Conservation (phyloP, 2,797 vertebrate species). For the Hybognathus amarus region DNA sequence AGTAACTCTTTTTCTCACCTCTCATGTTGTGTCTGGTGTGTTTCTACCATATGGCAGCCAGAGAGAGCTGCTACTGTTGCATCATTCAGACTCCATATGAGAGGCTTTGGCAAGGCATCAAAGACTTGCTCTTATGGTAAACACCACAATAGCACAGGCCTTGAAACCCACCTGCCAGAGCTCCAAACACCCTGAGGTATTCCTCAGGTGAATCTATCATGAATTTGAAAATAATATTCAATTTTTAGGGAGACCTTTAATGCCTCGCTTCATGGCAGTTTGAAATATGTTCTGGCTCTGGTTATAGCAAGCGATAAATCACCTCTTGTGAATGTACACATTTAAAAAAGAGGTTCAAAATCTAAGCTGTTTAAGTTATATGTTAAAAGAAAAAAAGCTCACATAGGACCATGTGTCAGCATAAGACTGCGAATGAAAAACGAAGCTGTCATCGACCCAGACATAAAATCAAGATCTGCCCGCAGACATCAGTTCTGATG, state of each 20-base stretch:
- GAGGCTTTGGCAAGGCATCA: conserved; percentile 51
- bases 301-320: conserved; percentile 11
- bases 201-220: background rate
- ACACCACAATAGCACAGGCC: conserved; percentile 28
- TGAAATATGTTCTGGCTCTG: background rate
- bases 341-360: conserved; percentile 2
- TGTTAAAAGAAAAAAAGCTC: conserved; percentile 19
- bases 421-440: conserved; percentile 17
- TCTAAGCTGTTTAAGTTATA: background rate
- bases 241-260: conserved; percentile 1
- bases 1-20: background rate
- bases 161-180: conserved; percentile 54
- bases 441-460: background rate
- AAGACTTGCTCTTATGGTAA: conserved; percentile 42
- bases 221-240: background rate
- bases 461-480: conserved; percentile 24
- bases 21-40: background rate
- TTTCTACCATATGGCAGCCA: conserved; percentile 34
- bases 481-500: conserved; percentile 11
- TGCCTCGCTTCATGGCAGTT: background rate
- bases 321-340: conserved; percentile 1
- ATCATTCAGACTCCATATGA: conserved; percentile 54
- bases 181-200: conserved; percentile 8
- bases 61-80: conserved; percentile 35
- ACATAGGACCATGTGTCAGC: conserved; percentile 14